Evolutionary conservation across 2,888 invertebrate genomes (phyloP), one percentile per base, ranked within the genome.

Genomic region (Pimpla rufipes): DNA sequence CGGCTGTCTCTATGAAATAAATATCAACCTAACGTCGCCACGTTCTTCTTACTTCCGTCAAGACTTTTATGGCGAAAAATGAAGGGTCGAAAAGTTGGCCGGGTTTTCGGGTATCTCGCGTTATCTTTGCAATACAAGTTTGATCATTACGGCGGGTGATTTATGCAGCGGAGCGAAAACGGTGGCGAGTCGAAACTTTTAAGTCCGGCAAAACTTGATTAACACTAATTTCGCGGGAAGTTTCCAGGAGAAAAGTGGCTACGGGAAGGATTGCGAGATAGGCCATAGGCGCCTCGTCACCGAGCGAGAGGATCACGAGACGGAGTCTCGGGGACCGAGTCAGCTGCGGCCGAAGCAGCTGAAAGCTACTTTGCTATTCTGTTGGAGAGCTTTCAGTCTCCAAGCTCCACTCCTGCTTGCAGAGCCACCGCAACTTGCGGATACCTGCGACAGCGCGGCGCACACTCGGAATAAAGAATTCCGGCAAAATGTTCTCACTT

Each of bases 351-450:
- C 52, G 37, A 64, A 47, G 40, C 64, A 10, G 62, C 47, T 71
- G 76, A 57, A 50, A 59, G 57, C 81, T 81, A 66, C 45, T 81
- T 81, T 76, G 66, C 57, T 70, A 76, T 81, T 81, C 81, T 64
- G 76, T 66, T 71, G 37, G 70, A 52, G 76, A 66, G 75, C 64
- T 75, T 70, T 75, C 37, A 57, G 64, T 57, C 40, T 70, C 8
- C 40, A 23, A 23, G n/a, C 57, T 62, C 2, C 18, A 40, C 71
- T 70, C 5, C 64, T 18, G 47, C 52, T 70, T 64, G 21, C 35
- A 29, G 37, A 40, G 57, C 7, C 11, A 6, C 35, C 21, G 29
- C 29, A 37, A n/a, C 21, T 18, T 42, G n/a, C 50, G 68, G 35
- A 80, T 52, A 29, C 21, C 42, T 40, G 57, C 57, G 35, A 57